Conservation (phyloP, 2,797 vertebrate genomes). For the Muscicapa striata region DNA sequence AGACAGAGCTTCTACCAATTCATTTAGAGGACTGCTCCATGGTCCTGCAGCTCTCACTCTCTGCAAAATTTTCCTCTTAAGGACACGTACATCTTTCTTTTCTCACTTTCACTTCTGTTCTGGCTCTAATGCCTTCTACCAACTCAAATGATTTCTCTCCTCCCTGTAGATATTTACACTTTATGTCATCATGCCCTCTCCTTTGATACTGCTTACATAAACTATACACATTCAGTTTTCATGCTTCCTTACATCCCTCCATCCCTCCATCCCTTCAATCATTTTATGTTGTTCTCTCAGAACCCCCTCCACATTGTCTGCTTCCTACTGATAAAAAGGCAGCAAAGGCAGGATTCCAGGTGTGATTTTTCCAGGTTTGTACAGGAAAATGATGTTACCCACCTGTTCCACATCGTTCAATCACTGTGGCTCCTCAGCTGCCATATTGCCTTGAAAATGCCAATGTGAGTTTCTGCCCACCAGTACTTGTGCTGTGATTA, state of each 20-base stretch:
- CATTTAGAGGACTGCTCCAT: slow-evolving; percentile 29
- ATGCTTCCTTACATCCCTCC: not conserved
- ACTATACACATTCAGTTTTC: slow-evolving; percentile 19
- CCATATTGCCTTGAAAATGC: not conserved
- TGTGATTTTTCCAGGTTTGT: not conserved
- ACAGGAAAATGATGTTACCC: not conserved
- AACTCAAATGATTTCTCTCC: slow-evolving; percentile 7
- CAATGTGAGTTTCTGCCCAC: not conserved
- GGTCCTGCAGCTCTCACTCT: not conserved
- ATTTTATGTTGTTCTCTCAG: not conserved
- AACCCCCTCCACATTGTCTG: not conserved
- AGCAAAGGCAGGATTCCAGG: slow-evolving; percentile 12
- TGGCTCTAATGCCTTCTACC: slow-evolving; percentile 18
- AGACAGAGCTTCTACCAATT: slow-evolving; percentile 51
- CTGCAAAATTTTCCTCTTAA: slow-evolving; percentile 22
- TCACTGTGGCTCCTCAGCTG: not conserved
- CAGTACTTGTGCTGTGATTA: not conserved
- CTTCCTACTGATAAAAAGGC: not conserved
- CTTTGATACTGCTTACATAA: slow-evolving; percentile 55
- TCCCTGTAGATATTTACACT: slow-evolving; percentile 27
- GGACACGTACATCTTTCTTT: not conserved
- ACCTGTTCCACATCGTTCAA: not conserved
- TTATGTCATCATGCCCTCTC: slow-evolving; percentile 33
- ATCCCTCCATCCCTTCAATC: slow-evolving; percentile 1
- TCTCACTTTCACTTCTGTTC: slow-evolving; percentile 22